phyloP scores from a whole-genome alignment of 2,113 vertebrate genomes.

The Ptychochromis oligacanthus region DNA sequence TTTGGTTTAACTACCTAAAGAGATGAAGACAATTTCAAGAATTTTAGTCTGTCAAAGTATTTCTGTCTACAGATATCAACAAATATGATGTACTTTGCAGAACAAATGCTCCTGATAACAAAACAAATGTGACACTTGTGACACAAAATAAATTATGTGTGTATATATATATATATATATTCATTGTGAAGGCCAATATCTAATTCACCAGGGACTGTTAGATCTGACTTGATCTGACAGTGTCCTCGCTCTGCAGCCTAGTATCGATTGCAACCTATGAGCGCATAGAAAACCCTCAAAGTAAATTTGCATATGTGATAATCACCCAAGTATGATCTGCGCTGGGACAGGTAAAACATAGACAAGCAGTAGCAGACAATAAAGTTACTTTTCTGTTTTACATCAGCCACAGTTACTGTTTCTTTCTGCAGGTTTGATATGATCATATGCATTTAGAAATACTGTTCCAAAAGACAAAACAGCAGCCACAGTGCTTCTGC shows the following conservation, averaged over 20 bases:
- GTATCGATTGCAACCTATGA: background rate
- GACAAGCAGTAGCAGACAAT: background rate
- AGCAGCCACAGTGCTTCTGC: background rate
- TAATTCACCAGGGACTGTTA: slow-evolving; percentile 20
- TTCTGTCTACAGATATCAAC: too few relatives aligned
- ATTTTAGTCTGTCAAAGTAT: too few relatives aligned
- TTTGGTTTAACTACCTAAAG: too few relatives aligned
- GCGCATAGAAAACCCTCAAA: background rate
- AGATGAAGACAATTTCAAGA: too few relatives aligned
- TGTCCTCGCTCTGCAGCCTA: background rate
- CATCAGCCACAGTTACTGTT: background rate
- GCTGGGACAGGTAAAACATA: background rate
- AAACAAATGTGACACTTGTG: too few relatives aligned
- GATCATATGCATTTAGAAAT: background rate
- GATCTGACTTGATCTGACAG: slow-evolving; percentile 40
- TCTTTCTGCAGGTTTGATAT: background rate
- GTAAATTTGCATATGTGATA: slow-evolving; percentile 15
- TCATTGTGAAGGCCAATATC: background rate
- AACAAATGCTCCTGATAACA: background rate
- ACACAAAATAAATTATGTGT: too few relatives aligned
- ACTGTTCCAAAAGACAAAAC: background rate
- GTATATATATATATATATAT: too few relatives aligned
- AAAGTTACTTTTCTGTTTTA: background rate
- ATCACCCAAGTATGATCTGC: background rate
- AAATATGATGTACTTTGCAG: background rate